Evolutionary conservation across 2,888 invertebrate genomes (phyloP).

Genomic region (Operophtera brumata): DNA sequence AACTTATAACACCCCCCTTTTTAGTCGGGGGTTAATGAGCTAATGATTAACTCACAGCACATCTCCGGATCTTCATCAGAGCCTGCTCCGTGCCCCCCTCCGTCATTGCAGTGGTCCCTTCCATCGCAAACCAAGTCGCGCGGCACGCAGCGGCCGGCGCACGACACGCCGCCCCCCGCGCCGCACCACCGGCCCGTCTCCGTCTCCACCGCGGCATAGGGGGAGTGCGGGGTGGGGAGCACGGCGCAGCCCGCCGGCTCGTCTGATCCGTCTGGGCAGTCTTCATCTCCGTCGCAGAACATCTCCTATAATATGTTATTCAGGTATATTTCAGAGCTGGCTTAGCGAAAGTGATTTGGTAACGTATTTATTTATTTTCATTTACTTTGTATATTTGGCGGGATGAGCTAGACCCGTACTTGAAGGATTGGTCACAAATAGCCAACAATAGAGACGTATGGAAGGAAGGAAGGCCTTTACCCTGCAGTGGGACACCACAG

Average conservation of each 20-base stretch:
- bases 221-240: slow-evolving; percentile 7
- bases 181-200: slow-evolving; percentile 39
- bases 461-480: no score
- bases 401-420: no score
- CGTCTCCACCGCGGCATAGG: not conserved
- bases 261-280: slow-evolving; percentile 86
- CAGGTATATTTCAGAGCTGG: slow-evolving; percentile 6
- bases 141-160: slow-evolving; percentile 84
- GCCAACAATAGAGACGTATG: no score
- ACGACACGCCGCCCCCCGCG: slow-evolving; percentile 78
- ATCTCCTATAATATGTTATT: slow-evolving; percentile 28
- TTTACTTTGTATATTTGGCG: no score
- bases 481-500: no score
- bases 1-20: no score
- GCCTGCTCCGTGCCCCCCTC: slow-evolving; percentile 78
- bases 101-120: slow-evolving; percentile 84
- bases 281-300: slow-evolving; percentile 85
- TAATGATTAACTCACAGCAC: slow-evolving; percentile 63
- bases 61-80: slow-evolving; percentile 82
- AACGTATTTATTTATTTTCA: no score
- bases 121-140: slow-evolving; percentile 86
- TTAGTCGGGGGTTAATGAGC: no score
- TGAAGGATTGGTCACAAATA: no score
- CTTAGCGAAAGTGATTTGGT: no score
- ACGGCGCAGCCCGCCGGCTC: slow-evolving; percentile 76